Evolutionary conservation across 2,797 vertebrate species (phyloP), one percentile per base, ranked within the genome.

Genomic region (Pachyuromys duprasi): DNA sequence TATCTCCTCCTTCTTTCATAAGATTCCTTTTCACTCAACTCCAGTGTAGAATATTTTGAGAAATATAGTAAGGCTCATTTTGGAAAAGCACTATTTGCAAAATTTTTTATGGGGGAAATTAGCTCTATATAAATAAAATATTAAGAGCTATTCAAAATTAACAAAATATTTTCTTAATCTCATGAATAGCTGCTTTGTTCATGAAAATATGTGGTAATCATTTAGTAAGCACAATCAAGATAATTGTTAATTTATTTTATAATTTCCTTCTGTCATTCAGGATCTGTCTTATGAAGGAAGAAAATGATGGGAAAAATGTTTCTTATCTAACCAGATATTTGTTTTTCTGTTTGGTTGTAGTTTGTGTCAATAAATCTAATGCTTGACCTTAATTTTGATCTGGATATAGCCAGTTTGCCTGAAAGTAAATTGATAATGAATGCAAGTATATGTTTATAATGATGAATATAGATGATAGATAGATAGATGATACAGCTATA

Each of bases 201-300:
- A 74, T 95, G 55, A 28, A 94, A 86, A 39, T 74, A 86, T 67
- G 67, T 81, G n/a, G 81, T 57, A 86, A 69, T 14, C 11, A 89
- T 20, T n/a, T 63, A 49, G 20, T 87, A 89, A 89, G 24, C 17
- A 90, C 33, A 90, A 69, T 79, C 89, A 93, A 60, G 31, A 82
- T 42, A 92, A 82, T 70, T 12, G 78, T 84, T 67, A 60, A 86
- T 86, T 86, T 92, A 84, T 96, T 86, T 96, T 88, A 89, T 18
- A 60, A 6, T 78, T 42, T 89, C 18, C 87, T 95, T 86, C 24
- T 95, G 12, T 45, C 79, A 57, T 39, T 1, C 49, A 87, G 33
- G 26, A 87, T 86, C 81, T 42, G 45, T 95, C 26, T 91, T 86
- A 53, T 7, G 91, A 89, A 87, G 14, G 24, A 36, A 91, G 49